These are phyloP conservation scores for Saxicola maurus DNA, from an alignment of 2,797 vertebrate genomes.

Conservation along the genomic window DNA sequence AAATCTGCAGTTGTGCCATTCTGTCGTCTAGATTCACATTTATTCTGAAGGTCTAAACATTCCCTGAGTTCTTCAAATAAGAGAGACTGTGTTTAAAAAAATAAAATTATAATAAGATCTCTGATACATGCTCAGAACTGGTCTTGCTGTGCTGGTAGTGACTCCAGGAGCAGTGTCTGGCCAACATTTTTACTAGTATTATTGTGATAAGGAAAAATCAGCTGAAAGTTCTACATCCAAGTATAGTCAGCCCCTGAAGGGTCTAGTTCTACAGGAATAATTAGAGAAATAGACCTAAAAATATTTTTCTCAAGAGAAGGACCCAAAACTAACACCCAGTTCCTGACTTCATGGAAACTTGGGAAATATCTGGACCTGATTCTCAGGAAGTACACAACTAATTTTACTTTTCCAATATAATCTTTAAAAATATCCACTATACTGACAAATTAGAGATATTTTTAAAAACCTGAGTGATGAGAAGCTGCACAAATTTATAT, in stretches of 20 bases:
- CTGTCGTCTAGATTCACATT: not conserved
- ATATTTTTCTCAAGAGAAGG: conserved; percentile 3
- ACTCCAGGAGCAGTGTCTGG: not conserved
- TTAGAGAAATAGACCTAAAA: not conserved
- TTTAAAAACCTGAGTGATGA: not conserved
- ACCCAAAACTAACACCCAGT: conserved; percentile 10
- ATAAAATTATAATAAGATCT: not conserved
- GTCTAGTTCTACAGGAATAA: not conserved
- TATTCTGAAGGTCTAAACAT: conserved; percentile 14
- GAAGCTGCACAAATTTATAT: not conserved
- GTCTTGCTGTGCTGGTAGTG: not conserved
- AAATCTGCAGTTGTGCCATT: not conserved
- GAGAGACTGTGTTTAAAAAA: not conserved
- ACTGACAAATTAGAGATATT: not conserved
- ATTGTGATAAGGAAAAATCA: not conserved
- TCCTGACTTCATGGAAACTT: not conserved
- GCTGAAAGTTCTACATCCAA: not conserved
- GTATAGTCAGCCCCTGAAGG: not conserved
- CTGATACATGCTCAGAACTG: not conserved
- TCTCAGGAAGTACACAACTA: not conserved
- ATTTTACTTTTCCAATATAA: not conserved
- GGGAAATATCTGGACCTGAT: not conserved
- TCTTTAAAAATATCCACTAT: not conserved
- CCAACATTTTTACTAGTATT: not conserved
- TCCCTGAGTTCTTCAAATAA: not conserved